These are phyloP conservation scores for Lithobates sylvaticus DNA, from an alignment of 2,797 vertebrate genomes.

Conservation along the genomic window DNA sequence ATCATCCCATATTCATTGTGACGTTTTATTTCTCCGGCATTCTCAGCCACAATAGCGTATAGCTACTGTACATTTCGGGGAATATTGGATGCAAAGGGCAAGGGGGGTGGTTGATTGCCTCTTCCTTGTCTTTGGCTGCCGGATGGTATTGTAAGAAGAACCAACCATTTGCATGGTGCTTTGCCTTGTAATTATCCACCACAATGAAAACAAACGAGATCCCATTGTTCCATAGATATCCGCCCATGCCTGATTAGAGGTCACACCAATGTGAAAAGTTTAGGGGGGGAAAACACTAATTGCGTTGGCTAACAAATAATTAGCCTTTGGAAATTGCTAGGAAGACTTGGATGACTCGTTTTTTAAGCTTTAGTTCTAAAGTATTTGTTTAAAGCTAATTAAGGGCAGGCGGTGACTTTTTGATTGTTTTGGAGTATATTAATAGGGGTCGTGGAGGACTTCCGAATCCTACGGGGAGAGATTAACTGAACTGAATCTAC, in stretches of 20 bases:
- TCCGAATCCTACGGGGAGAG: not conserved
- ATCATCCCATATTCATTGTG: constrained; percentile 85
- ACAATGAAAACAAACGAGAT: constrained; percentile 80
- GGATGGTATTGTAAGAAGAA: constrained; percentile 78
- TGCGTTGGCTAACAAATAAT: constrained; percentile 78
- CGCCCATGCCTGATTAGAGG: constrained; percentile 77
- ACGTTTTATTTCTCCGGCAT: constrained; percentile 76
- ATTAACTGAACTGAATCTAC: not conserved
- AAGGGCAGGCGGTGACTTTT: constrained; percentile 20
- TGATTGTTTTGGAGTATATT: not conserved
- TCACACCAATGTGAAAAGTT: constrained; percentile 74
- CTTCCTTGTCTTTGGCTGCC: constrained; percentile 64
- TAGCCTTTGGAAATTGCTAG: constrained; percentile 71
- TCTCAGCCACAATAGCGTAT: constrained; percentile 74
- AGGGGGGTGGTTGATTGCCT: constrained; percentile 67
- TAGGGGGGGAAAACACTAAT: constrained; percentile 65
- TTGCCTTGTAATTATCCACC: constrained; percentile 80
- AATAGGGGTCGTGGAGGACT: not conserved
- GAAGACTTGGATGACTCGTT: constrained; percentile 15
- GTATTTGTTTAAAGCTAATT: constrained; percentile 4
- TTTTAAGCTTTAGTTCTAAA: constrained; percentile 17
- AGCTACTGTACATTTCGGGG: constrained; percentile 71
- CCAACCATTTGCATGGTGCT: constrained; percentile 76
- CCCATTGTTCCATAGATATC: constrained; percentile 74
- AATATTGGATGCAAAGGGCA: constrained; percentile 44